A percentile compares a stretch with the other conserved stretches of the same genome.
These are phyloP conservation scores for Marcusenius ussheri DNA, from an alignment of 2,113 vertebrate genomes.

Conservation along the genomic window DNA sequence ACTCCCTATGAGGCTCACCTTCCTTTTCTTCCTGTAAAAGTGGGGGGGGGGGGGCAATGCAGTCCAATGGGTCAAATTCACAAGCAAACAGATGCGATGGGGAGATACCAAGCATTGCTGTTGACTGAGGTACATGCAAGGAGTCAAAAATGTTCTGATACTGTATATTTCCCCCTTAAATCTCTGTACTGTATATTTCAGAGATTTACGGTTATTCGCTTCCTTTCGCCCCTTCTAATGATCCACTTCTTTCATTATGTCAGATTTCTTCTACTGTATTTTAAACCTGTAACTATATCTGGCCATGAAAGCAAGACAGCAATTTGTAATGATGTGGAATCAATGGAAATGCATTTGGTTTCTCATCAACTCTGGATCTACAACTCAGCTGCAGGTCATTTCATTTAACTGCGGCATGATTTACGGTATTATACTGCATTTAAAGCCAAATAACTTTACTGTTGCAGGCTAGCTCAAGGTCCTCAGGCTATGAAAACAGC, in stretches of 20 bases:
- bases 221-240: not conserved
- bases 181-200: not conserved
- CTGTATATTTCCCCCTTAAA: not conserved
- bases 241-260: not conserved
- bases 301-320: not conserved
- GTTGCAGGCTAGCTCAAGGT: not conserved
- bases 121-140: not conserved
- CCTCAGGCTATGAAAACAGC: not conserved
- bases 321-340: not conserved
- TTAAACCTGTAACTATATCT: not conserved
- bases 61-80: not conserved
- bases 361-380: not conserved
- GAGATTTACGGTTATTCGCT: not conserved
- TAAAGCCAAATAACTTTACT: not conserved
- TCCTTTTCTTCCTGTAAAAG: slow-evolving; percentile 86
- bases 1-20: slow-evolving; percentile 79
- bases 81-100: not conserved
- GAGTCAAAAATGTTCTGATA: not conserved
- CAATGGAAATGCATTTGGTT: not conserved
- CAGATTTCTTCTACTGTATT: not conserved
- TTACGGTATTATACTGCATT: not conserved
- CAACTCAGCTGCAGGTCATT: not conserved
- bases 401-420: not conserved
- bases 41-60: not conserved
- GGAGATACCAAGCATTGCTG: not conserved